Base-by-base conservation (phyloP, 2,113 vertebrate species). In the Cyanocitta stelleri region DNA sequence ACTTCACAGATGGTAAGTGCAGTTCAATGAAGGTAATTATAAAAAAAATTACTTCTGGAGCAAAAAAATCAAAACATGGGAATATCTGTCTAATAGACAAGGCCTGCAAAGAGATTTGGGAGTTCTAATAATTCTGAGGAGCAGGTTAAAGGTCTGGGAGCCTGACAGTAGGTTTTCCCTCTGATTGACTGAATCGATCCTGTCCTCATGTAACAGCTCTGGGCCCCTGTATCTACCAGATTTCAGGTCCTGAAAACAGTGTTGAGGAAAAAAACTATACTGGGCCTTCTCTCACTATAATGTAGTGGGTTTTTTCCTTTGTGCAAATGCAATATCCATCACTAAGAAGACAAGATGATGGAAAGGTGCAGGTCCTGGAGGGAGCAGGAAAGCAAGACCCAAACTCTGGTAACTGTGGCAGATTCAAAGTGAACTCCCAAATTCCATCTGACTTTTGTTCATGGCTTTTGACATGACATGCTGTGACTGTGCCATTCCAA, bases 1-100 rank as follows among this genome's bases (percentile, higher is more conserved):
- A 96, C 96, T 93, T 95, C 97, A 96, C 95, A 96, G 97, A 97
- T 86, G 95, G 96, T 94, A 97, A 98, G 94, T 97, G 96, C 95
- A 97, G 97, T 97, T 98, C 98, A 97, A 97, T 98, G 97, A 97
- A 97, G 97, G 98, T 98, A 98, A 98, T 98, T 98, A 98, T 98
- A 96, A 96, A 97, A 98, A 98, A 97, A 98, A 98, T 97, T 97
- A 98, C 97, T 98, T 97, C 94, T 96, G 97, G 97, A 98, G 95
- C 71, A 96, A 97, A 96, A 98, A 98, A 98, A 98, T 97, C 97
- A 97, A 98, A 98, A 98, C 97, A 91, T 83, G 96, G 93, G 96
- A 97, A 96, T 94, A 92, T 96, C 94, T 97, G 92, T 97, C 97
- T 98, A 97, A 98, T 97, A 96, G 97, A 97, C 98, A 98, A 97